A percentile compares a stretch with the other conserved stretches of the same genome.
phyloP scores from a whole-genome alignment of 1,140 invertebrate species.

The Teleogryllus occipitalis region DNA sequence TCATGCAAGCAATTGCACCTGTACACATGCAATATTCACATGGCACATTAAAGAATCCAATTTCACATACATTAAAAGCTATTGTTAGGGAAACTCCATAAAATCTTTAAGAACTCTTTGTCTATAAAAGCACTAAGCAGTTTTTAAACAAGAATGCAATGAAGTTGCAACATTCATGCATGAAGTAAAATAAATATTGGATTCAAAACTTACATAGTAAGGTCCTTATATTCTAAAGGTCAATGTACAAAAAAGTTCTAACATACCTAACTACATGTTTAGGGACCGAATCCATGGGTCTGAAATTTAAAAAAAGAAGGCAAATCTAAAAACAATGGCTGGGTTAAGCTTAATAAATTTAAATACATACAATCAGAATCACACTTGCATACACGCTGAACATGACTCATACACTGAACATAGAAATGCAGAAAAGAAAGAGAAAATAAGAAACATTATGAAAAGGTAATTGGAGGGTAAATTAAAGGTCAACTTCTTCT shows the following conservation, averaged over 20 bases:
- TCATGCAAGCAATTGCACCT: too few relatives aligned
- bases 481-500: conserved; percentile 11
- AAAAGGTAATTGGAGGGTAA: conserved; percentile 21
- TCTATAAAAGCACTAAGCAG: too few relatives aligned
- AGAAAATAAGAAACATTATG: conserved; percentile 26
- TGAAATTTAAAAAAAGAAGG: conserved; percentile 51
- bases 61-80: background rate
- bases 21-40: too few relatives aligned
- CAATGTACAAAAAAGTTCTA: conserved; percentile 26
- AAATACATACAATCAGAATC: background rate
- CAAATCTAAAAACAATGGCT: conserved; percentile 40
- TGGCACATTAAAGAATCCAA: too few relatives aligned
- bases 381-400: background rate
- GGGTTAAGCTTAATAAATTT: conserved; percentile 1
- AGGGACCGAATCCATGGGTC: conserved; percentile 50
- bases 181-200: background rate
- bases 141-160: background rate
- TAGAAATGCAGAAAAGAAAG: conserved; percentile 19
- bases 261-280: conserved; percentile 53
- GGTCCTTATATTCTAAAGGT: background rate
- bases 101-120: background rate
- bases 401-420: background rate
- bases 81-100: background rate
- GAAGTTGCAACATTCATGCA: conserved; percentile 2
- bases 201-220: background rate